Percentiles rank a stretch among this genome's conserved stretches.
These are phyloP conservation scores for Harpagoxenus sublaevis DNA, from an alignment of 2,888 invertebrate species.

Conservation along the genomic window DNA sequence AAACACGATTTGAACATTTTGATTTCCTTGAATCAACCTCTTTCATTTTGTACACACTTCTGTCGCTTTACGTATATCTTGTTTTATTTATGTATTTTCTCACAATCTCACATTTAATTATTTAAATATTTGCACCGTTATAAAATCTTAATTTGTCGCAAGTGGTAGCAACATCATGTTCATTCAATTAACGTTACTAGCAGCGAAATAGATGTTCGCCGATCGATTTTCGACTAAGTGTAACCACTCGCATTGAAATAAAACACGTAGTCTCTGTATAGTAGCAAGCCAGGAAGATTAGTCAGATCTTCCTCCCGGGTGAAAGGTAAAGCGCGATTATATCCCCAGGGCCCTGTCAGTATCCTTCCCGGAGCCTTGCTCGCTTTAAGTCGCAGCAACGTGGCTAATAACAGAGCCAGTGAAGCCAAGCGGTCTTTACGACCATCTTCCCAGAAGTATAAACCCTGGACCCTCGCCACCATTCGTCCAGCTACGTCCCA, in stretches of 20 bases:
- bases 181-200: neutral
- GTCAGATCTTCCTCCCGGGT: constrained; percentile 75
- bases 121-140: neutral
- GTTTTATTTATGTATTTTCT: neutral
- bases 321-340: constrained; percentile 82
- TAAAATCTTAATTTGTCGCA: neutral
- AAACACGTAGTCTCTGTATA: constrained; percentile 55
- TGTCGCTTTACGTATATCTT: neutral
- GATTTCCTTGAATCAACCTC: neutral
- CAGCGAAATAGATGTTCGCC: neutral
- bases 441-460: constrained; percentile 86
- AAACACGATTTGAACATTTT: neutral
- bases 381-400: constrained; percentile 79
- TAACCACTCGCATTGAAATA: constrained; percentile 11
- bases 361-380: constrained; percentile 77
- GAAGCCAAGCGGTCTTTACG: constrained; percentile 84
- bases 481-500: constrained; percentile 55
- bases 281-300: constrained; percentile 76
- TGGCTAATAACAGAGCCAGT: constrained; percentile 85
- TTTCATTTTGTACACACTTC: neutral
- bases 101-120: neutral
- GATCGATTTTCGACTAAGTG: neutral
- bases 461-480: constrained; percentile 75
- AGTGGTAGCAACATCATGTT: neutral
- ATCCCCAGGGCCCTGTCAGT: constrained; percentile 75